Base-by-base conservation (phyloP, 2,797 vertebrate species). In the Discoglossus pictus region DNA sequence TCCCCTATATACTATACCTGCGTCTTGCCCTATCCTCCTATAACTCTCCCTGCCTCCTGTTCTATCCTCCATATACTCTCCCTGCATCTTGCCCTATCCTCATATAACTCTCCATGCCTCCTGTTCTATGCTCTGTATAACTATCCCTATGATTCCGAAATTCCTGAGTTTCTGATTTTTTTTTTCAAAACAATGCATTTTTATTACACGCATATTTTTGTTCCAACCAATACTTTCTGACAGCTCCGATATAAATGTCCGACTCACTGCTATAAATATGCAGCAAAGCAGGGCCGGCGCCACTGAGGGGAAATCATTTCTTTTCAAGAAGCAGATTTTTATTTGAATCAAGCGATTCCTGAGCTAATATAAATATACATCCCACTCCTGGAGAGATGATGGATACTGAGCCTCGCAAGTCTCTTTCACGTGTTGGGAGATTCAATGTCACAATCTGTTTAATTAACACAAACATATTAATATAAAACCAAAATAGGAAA, bases 191-290 rank as follows among this genome's bases (percentile, higher is more conserved):
- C 84, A 90, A 87, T 89, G 83, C 86, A 88, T 89, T 91, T 91
- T 90, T 90, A 90, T 91, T 89, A 88, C 85, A 87, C 63, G 83
- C 86, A 86, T 89, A 88, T 88, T 90, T 91, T 88, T 90, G 84
- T 90, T 89, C 87, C 83, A 88, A 88, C 86, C 86, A 89, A 88
- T 91, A 88, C 86, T 88, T 88, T 90, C 88, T 91, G 88, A 90
- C 89, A 90, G 88, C 84, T 73, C 36, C 84, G 81, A 88, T 89
- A 90, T 89, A 89, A 90, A 90, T 88, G 88, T 88, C 82, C 80
- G 80, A 82, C 79, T 82, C 83, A 81, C 80, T 83, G 82, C 84
- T 85, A 87, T 91, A 89, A 88, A 90, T 89, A 88, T 85, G 83
- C 78, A 80, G 60, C 84, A 83, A 88, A 89, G 87, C 84, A 87